Evolutionary conservation across 92 coral and sea anemone genomes (phyloP), one percentile per base, ranked within the genome.

Genomic region (Plumapathes pennacea): DNA sequence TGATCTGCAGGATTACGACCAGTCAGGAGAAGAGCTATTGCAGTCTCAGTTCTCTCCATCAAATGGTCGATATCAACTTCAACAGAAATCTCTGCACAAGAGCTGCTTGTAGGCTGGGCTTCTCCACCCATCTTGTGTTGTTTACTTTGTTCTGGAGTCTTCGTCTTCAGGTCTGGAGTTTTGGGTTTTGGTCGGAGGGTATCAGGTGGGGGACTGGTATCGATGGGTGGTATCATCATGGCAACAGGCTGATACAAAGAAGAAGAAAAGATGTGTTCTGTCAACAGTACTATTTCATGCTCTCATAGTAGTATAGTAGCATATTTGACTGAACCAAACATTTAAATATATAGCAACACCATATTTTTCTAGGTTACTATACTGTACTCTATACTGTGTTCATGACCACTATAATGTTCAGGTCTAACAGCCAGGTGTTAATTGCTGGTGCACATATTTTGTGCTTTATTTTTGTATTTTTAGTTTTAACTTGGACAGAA

Each of bases 141-240:
- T 75, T 80, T 85, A 2, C 72, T 14, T 21, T 50, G 81, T 13
- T 85, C 94, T 18, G 89, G 89, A 9, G 89, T 77, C 63, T 72
- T 87, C 1, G 71, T 39, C 36, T 87, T 87, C 34, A 51, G 40
- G 18, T 87, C 96, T 44, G 89, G 90, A 8, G 80, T 77, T 62
- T 72, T 87, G 50, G 29, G 37, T 38, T 58, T 73, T 32, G 46
- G 25, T 6, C 23, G 24, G 9, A 20, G 12, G 0, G 64, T 4
- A 15, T 61, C 73, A 3, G 58, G 44, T 11, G 52, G 43, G 9
- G 81, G 79, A 29, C 61, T 32, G 46, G 60, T 62, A 54, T 87
- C 96, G 39, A 67, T 43, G n/a, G 80, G 80, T 14, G 83, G 38
- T 1, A 12, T 55, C 9, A 72, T 21, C 12, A 82, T 74, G 19